Percentiles rank a stretch among this genome's conserved stretches.
Conservation (phyloP, 2,113 vertebrate genomes). For the Sciurus niger region DNA sequence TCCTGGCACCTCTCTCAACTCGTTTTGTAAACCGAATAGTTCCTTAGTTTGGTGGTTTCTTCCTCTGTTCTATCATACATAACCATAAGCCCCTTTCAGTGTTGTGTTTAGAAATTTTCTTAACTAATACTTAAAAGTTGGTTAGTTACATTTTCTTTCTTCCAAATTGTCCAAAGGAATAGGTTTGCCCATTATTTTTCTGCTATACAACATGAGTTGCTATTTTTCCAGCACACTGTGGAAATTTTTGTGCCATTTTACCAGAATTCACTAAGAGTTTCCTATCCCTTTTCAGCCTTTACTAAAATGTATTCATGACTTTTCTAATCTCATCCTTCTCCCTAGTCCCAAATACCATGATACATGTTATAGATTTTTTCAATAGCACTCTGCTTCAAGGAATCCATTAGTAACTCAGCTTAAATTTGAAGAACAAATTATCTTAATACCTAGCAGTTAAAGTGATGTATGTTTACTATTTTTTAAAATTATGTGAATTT, state of each 20-base stretch:
- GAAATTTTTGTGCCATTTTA: background rate
- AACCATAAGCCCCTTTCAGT: background rate
- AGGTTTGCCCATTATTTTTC: background rate
- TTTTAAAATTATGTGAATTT: background rate
- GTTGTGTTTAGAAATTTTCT: slow-evolving; percentile 20
- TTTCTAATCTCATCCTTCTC: background rate
- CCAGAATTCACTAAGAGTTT: background rate
- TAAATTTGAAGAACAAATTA: background rate
- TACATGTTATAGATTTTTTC: background rate
- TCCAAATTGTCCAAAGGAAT: background rate
- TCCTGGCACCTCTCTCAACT: background rate
- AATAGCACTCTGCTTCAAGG: background rate
- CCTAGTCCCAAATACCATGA: background rate
- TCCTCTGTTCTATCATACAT: background rate
- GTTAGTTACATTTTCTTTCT: background rate
- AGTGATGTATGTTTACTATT: background rate
- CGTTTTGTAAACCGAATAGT: background rate
- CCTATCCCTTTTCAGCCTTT: background rate
- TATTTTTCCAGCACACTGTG: background rate
- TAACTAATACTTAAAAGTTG: background rate
- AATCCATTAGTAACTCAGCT: background rate
- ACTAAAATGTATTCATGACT: background rate
- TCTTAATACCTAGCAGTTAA: background rate
- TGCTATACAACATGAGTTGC: background rate
- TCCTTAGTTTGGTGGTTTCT: background rate